Percentiles rank a stretch among this genome's conserved stretches.
phyloP scores from a whole-genome alignment of 2,888 invertebrate species.

The Cyrtodaria siliqua region DNA sequence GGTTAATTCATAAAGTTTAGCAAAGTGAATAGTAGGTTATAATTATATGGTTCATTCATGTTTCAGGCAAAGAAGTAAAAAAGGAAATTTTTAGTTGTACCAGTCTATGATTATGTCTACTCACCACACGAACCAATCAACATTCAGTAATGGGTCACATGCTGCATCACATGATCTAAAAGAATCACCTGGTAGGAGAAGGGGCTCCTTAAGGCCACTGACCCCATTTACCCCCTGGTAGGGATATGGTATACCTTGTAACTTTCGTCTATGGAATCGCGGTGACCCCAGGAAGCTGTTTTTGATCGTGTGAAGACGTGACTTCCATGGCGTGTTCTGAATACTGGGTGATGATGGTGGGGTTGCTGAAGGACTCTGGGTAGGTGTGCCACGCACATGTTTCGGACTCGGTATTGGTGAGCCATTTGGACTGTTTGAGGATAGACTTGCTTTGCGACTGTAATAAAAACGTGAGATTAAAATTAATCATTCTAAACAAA shows the following conservation, averaged over 20 bases:
- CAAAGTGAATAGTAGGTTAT: too few relatives aligned
- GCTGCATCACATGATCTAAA: slow-evolving; percentile 70
- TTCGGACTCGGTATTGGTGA: slow-evolving; percentile 86
- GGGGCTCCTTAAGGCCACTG: slow-evolving; percentile 60
- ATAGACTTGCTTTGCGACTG: slow-evolving; percentile 81
- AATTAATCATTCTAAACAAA: too few relatives aligned
- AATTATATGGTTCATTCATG: too few relatives aligned
- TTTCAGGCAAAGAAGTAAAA: too few relatives aligned
- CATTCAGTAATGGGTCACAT: slow-evolving; percentile 72
- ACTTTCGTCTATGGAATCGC: slow-evolving; percentile 97
- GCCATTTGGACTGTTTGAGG: slow-evolving; percentile 81
- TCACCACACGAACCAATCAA: slow-evolving; percentile 65
- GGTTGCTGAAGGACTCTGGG: slow-evolving; percentile 81
- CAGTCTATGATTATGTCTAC: slow-evolving; percentile 30
- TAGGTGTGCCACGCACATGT: slow-evolving; percentile 87
- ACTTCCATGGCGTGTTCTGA: slow-evolving; percentile 91
- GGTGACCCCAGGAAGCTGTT: slow-evolving; percentile 99
- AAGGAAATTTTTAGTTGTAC: too few relatives aligned
- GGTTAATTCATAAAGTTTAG: too few relatives aligned
- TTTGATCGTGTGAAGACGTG: slow-evolving; percentile 96
- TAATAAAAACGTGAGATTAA: neutral
- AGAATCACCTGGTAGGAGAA: slow-evolving; percentile 68
- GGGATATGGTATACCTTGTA: slow-evolving; percentile 89
- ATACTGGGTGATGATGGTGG: slow-evolving; percentile 85
- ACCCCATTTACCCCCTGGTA: slow-evolving; percentile 71